Percentiles rank a stretch among this genome's conserved stretches.
Evolutionary conservation across 2,888 invertebrate species (phyloP).

Genomic region (Rambutsinella grinnellia): DNA sequence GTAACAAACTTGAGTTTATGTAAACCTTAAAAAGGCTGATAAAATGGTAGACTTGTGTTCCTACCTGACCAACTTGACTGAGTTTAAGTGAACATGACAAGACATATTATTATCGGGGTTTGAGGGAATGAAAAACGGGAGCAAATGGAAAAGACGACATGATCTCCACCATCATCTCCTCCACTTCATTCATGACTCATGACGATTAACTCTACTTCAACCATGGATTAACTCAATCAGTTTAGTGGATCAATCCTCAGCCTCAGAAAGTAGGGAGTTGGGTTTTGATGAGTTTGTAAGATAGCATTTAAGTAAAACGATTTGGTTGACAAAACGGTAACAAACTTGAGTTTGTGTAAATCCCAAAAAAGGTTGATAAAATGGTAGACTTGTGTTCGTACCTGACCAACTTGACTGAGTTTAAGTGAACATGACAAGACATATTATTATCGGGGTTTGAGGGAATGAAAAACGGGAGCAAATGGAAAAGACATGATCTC

Average conservation of each 20-base stretch:
- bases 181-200: constrained; percentile 28
- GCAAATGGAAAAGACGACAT: constrained; percentile 17
- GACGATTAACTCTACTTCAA: background rate
- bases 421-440: constrained; percentile 14
- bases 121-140: constrained; percentile 23
- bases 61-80: background rate
- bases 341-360: too few relatives aligned
- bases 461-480: constrained; percentile 30
- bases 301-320: too few relatives aligned
- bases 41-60: too few relatives aligned
- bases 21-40: too few relatives aligned
- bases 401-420: background rate
- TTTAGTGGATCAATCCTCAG: too few relatives aligned
- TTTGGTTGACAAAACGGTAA: too few relatives aligned
- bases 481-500: constrained; percentile 12
- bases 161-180: background rate
- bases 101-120: background rate
- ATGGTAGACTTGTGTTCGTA: too few relatives aligned
- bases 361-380: too few relatives aligned
- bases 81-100: constrained; percentile 7
- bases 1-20: too few relatives aligned
- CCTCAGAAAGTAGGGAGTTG: too few relatives aligned
- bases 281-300: constrained; percentile 7
- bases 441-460: background rate
- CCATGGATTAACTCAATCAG: background rate